Percentiles rank a stretch among this genome's conserved stretches.
Conservation (phyloP, 2,113 vertebrate species). For the Microtus montanus region DNA sequence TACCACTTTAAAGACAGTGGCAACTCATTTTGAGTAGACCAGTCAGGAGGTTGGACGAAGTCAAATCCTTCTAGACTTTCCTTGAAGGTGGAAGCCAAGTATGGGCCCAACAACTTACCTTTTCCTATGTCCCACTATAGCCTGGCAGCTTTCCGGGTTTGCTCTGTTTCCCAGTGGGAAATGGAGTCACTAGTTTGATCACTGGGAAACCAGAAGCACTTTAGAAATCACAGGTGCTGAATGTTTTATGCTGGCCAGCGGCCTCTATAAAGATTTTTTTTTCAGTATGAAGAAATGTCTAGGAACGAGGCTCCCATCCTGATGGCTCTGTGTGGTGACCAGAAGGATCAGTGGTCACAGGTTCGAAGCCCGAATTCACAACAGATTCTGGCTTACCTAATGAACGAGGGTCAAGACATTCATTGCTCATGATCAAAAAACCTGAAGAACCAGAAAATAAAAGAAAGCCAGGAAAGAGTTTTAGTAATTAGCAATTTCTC, state of each 20-base stretch:
- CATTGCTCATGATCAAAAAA: not conserved
- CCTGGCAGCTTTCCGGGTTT: too few relatives aligned
- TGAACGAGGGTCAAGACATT: not conserved
- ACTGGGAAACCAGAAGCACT: not conserved
- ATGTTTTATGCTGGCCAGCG: rapidly evolving
- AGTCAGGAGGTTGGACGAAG: not conserved
- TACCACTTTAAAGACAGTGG: not conserved
- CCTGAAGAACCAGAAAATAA: not conserved
- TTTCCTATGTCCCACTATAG: not conserved
- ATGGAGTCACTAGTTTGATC: not conserved
- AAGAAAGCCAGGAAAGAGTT: constrained; percentile 13
- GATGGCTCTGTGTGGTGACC: not conserved
- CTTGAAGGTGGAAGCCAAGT: not conserved
- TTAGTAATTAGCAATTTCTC: constrained; percentile 20
- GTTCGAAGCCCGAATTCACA: not conserved
- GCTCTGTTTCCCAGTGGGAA: not conserved
- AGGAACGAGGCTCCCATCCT: not conserved
- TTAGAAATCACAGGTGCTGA: not conserved
- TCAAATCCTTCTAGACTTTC: not conserved
- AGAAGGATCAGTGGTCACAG: not conserved
- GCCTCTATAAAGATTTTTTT: not conserved
- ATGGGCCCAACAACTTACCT: not conserved
- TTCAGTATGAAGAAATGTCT: not conserved
- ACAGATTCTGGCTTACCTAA: not conserved
- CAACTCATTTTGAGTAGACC: not conserved